A percentile compares a stretch with the other conserved stretches of the same genome.
These are phyloP conservation scores for Dendrophyllia cribrosa DNA, from an alignment of 64 coral and sea anemone species.

Conservation along the genomic window DNA sequence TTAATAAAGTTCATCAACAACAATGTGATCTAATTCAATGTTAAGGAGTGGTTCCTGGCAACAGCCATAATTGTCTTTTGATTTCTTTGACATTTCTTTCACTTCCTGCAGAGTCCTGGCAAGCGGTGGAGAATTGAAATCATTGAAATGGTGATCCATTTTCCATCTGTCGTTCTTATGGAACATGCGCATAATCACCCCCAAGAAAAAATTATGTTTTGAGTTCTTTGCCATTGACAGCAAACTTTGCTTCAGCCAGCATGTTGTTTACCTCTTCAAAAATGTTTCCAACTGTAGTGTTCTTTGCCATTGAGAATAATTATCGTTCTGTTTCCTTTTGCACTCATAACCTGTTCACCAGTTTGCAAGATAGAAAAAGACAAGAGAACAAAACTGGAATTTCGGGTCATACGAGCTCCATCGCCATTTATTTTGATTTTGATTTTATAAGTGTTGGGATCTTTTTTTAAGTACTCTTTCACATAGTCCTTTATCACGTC, in stretches of 20 bases:
- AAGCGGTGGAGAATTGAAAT: background rate
- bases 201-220: conserved; percentile 53
- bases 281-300: background rate
- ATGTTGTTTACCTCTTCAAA: conserved; percentile 31
- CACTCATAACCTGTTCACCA: conserved; percentile 25
- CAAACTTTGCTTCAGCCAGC: background rate
- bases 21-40: conserved; percentile 58
- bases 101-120: conserved; percentile 6
- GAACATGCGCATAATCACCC: conserved; percentile 33
- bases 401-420: conserved; percentile 35
- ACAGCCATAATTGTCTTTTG: conserved; percentile 50
- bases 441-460: background rate
- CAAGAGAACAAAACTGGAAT: conserved; percentile 26
- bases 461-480: background rate
- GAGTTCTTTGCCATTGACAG: background rate
- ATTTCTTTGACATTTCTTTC: background rate
- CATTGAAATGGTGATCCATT: background rate
- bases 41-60: conserved; percentile 31
- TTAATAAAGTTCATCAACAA: conserved; percentile 49
- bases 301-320: conserved; percentile 11
- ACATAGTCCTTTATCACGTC: conserved; percentile 1
- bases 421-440: conserved; percentile 29
- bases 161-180: conserved; percentile 42
- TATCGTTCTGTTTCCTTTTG: conserved; percentile 13
- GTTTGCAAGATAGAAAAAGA: conserved; percentile 46